phyloP scores from a whole-genome alignment of 1,140 invertebrate species.

The Theocolax elegans region DNA sequence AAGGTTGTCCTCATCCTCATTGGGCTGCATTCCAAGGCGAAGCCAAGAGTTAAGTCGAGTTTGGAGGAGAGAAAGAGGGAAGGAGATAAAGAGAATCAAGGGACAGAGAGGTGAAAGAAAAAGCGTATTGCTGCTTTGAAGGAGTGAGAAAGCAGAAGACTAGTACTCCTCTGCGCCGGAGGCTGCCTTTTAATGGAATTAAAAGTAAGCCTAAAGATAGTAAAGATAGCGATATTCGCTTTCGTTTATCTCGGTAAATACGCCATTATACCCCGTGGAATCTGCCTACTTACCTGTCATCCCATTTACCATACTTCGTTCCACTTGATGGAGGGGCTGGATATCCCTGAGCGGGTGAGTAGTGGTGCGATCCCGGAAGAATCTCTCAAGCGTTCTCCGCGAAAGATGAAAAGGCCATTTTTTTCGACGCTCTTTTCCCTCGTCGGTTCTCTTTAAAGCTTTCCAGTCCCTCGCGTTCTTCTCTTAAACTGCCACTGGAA shows the following conservation, averaged over 20 bases:
- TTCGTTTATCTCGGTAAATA: constrained; percentile 58
- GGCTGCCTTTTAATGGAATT: constrained; percentile 59
- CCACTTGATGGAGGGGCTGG: constrained; percentile 12
- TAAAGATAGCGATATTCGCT: constrained; percentile 50
- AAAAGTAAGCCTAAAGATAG: constrained; percentile 62
- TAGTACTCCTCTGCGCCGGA: no score
- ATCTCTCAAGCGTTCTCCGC: constrained; percentile 16
- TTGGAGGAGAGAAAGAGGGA: constrained; percentile 35
- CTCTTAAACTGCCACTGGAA: not conserved
- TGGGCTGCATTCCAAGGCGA: constrained; percentile 47
- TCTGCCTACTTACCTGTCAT: constrained; percentile 51
- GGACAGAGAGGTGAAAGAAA: constrained; percentile 32
- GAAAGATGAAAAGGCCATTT: constrained; percentile 33
- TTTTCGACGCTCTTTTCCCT: not conserved
- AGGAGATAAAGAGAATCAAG: not conserved
- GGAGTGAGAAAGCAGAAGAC: constrained; percentile 32
- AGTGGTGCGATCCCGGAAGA: constrained; percentile 22
- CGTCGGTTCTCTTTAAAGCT: not conserved
- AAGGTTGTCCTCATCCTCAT: constrained; percentile 61
- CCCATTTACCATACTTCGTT: constrained; percentile 38
- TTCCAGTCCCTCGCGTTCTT: not conserved
- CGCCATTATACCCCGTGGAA: constrained; percentile 48
- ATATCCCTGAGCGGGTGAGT: not conserved
- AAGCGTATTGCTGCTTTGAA: constrained; percentile 11
- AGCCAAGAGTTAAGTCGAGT: constrained; percentile 50